These are phyloP conservation scores for Thripadectes ignobilis DNA, from an alignment of 2,797 vertebrate species.

Conservation along the genomic window DNA sequence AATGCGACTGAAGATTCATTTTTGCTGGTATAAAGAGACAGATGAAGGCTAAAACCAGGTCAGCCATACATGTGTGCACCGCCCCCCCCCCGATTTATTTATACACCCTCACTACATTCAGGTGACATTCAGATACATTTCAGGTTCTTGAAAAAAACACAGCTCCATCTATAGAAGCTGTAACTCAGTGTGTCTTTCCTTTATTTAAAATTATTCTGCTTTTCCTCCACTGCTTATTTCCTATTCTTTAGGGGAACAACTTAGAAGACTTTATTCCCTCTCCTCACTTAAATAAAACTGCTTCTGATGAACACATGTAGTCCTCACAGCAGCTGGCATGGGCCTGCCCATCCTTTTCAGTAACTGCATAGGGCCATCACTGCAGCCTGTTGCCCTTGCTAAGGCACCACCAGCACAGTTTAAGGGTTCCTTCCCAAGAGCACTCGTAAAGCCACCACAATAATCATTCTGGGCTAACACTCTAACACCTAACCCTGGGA, in stretches of 20 bases:
- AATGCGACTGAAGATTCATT: not conserved
- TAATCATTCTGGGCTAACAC: constrained; percentile 15
- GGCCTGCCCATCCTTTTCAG: not conserved
- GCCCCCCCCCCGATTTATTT: not conserved
- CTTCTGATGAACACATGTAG: not conserved
- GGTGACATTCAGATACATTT: not conserved
- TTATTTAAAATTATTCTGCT: not conserved
- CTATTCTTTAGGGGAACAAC: not conserved
- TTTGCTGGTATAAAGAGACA: not conserved
- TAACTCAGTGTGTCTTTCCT: not conserved
- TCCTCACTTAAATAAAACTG: not conserved
- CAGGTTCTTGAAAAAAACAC: not conserved
- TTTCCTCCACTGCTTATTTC: not conserved
- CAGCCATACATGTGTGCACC: not conserved
- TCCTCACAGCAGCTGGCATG: not conserved
- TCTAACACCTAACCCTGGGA: constrained; percentile 29
- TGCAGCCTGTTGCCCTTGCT: constrained; percentile 6
- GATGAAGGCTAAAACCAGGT: constrained; percentile 54
- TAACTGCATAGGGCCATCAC: not conserved
- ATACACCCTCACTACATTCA: not conserved
- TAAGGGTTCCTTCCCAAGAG: constrained; percentile 31
- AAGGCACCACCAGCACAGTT: not conserved
- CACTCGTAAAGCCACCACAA: not conserved
- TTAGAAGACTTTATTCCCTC: not conserved
- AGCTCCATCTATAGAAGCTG: not conserved